Conservation (phyloP, 1,140 invertebrate genomes). For the Tetragnatha versicolor region DNA sequence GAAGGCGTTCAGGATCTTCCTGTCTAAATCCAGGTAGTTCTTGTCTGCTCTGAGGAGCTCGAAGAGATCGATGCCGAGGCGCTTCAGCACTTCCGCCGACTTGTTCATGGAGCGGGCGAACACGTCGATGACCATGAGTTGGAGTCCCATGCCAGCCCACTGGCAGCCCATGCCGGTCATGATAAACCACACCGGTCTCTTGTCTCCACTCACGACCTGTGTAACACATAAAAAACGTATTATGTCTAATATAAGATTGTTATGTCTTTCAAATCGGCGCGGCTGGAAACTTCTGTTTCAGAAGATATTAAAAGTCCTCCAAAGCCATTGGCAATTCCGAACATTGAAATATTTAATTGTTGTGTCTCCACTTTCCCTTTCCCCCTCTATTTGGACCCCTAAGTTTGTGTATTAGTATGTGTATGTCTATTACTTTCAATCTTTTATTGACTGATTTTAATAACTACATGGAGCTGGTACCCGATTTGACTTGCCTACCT, state of each 20-base stretch:
- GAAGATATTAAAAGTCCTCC: no score
- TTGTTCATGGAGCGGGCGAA: constrained; percentile 80
- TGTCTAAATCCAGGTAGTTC: not conserved
- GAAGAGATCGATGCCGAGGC: constrained; percentile 81
- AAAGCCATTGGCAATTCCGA: no score
- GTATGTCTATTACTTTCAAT: no score
- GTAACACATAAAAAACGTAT: not conserved
- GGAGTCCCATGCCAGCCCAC: constrained; percentile 91
- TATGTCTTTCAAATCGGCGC: no score
- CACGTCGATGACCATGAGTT: constrained; percentile 78
- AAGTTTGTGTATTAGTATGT: no score
- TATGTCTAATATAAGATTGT: not conserved
- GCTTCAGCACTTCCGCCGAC: constrained; percentile 77
- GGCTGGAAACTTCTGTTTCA: no score
- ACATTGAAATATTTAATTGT: no score
- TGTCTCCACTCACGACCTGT: not conserved
- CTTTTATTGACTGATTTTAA: no score
- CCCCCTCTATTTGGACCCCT: no score
- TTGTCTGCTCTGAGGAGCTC: constrained; percentile 68
- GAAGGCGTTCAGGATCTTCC: constrained; percentile 11
- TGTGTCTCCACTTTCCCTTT: no score
- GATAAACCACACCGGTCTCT: constrained; percentile 83
- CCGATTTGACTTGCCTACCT: no score
- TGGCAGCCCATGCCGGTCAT: constrained; percentile 97
- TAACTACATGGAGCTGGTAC: no score